Base-by-base conservation (phyloP, 2,113 vertebrate genomes). In the Coptodon bakossiorum region DNA sequence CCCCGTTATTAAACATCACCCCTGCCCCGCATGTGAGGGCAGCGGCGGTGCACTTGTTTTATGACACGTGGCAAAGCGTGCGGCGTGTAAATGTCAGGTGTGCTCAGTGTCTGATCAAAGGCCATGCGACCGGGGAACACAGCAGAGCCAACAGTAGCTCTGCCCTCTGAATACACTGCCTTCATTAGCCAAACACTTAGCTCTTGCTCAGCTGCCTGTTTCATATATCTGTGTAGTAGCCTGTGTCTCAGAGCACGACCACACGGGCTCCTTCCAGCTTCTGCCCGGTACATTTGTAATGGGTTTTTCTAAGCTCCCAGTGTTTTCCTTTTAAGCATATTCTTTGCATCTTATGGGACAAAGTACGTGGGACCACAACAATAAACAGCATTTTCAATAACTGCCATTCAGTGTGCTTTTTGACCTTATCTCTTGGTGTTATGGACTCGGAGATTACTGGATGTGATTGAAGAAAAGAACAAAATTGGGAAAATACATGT, bases 1-100 rank as follows among this genome's bases (percentile, higher is more conserved):
- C 88, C 95, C 98, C 96, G 97, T 99, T 99, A 99, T 99, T 99
- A 99, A 98, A 99, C 98, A 98, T 98, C 98, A 98, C 98, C 96
- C 92, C 93, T 97, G 97, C 97, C 98, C 98, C 96, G 97, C 97
- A 97, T 97, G 97, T 95, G 97, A 97, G 97, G 97, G 97, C 96
- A 97, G 97, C 95, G 95, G 96, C 92, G 95, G 96, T 92, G 94
- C 80, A 97, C 97, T 98, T 98, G 98, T 98, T 99, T 99, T 99
- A 99, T 97, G 98, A 98, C 98, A 97, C 97, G 91, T 92, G 94
- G 93, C 91, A 91, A 94, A 93, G 93, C 95, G 95, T 93, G 90
- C 94, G 34, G 97, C 97, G 97, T 98, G 98, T 98, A 99, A 99
- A 99, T 99, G 98, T 98, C 98, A 99, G 95, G 96, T 97, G 97